phyloP scores from a whole-genome alignment of 35 echinoderm and acorn worm genomes.

The Lytechinus pictus region DNA sequence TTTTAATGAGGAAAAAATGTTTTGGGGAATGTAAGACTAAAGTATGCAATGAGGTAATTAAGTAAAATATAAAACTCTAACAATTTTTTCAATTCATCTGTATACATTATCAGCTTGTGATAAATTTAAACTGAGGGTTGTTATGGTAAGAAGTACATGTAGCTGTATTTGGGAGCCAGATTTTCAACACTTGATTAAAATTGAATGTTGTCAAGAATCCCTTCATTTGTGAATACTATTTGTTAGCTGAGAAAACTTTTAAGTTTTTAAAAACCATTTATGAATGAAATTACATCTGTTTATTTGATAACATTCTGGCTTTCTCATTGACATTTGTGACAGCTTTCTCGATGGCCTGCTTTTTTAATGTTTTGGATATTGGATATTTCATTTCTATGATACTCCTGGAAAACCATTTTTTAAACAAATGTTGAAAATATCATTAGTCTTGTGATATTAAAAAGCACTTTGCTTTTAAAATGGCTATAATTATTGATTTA shows the following conservation, averaged over 20 bases:
- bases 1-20: not conserved
- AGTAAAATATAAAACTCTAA: too few relatives aligned
- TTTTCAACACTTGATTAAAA: not conserved
- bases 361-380: not conserved
- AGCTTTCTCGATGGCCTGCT: not conserved
- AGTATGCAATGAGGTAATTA: too few relatives aligned
- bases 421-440: too few relatives aligned
- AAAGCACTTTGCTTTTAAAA: too few relatives aligned
- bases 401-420: not conserved
- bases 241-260: not conserved
- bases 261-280: not conserved
- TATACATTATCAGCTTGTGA: not conserved
- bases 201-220: not conserved
- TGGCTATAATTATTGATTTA: too few relatives aligned
- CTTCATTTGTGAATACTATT: not conserved
- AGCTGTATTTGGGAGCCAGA: not conserved
- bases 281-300: not conserved
- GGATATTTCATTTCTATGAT: not conserved
- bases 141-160: not conserved
- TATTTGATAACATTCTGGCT: not conserved
- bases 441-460: too few relatives aligned
- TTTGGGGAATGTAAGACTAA: not conserved
- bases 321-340: not conserved
- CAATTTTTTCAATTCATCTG: too few relatives aligned
- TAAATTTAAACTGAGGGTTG: not conserved